Base-by-base conservation (phyloP, 1,140 invertebrate species). In the Trachymyrmex septentrionalis region DNA sequence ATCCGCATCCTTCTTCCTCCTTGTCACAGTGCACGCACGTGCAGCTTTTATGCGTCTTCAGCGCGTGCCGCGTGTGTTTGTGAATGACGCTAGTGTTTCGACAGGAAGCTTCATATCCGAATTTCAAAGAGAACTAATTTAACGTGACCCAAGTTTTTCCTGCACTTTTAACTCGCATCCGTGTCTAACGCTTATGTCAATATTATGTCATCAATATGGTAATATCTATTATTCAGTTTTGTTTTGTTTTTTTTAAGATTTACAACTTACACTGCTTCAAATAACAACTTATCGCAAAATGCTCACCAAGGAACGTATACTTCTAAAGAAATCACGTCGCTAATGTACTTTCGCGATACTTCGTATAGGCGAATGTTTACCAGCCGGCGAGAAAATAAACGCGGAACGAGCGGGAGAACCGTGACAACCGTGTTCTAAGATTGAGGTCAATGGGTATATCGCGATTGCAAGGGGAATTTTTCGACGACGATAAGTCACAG, bases 1-100 rank as follows among this genome's bases (percentile, higher is more conserved):
- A 94, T 90, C 92, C 91, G 84, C 92, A 93, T 94, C 93, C 93
- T 94, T 91, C 91, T 91, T 92, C 87, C 88, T 92, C 90, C 90
- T 87, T 90, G 89, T 87, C 67, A 66, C 75, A 38, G 44, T 66
- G 72, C 87, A 76, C 75, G 38, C 9, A 53, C 88, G 88, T 84
- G 88, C 78, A 76, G 38, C 71, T 86, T 89, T 86, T 34, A 38
- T 84, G 80, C 85, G 48, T 88, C 64, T 73, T 90, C 88, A 89
- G 77, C 88, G 86, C 90, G 87, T 91, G 91, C 80, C 73, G 64
- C 87, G 57, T 38, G 57, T 85, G 27, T n/a, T 64, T 27, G 19
- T 87, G 50, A 72, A 84, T 71, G 78, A 75, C 53, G 80, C 53
- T 19, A 16, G 19, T 55, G 34, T 72, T 72, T 61, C 55, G 16